phyloP scores from a whole-genome alignment of 64 coral and sea anemone species.

The Stylophora pistillata region DNA sequence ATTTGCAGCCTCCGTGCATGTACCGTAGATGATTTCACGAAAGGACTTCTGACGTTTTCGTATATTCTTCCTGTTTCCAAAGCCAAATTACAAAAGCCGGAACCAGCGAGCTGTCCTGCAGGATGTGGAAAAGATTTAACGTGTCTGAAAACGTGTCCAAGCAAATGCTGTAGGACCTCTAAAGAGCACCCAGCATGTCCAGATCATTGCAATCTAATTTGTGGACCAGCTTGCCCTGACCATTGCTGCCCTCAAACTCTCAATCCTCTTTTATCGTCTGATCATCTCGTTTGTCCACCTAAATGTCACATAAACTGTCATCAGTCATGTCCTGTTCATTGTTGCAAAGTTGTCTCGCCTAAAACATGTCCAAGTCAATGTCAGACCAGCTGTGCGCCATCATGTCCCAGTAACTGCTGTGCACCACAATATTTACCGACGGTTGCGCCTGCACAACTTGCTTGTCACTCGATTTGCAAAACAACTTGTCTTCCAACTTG shows the following conservation, averaged over 20 bases:
- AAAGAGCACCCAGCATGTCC: not conserved
- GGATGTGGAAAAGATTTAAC: not conserved
- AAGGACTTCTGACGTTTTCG: conserved; percentile 41
- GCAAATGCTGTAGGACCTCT: not conserved
- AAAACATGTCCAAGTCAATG: conserved; percentile 29
- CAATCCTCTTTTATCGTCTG: no score
- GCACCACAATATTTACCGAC: not conserved
- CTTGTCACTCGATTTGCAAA: not conserved
- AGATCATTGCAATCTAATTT: no score
- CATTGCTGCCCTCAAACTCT: no score
- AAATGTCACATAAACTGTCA: not conserved
- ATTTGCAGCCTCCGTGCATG: conserved; percentile 25
- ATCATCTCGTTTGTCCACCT: no score
- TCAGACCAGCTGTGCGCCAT: conserved; percentile 21
- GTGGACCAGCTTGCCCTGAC: no score
- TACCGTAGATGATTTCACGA: conserved; percentile 29
- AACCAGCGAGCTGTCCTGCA: not conserved
- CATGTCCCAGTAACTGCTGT: conserved; percentile 44
- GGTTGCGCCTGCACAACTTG: not conserved
- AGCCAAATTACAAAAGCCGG: not conserved
- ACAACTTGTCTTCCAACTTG: conserved; percentile 32
- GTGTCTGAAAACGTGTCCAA: conserved; percentile 8
- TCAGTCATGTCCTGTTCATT: conserved; percentile 35
- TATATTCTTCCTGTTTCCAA: conserved; percentile 50
- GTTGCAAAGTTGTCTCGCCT: conserved; percentile 8